Evolutionary conservation across 2,113 vertebrate species (phyloP), one percentile per base, ranked within the genome.

Genomic region (Fulmarus glacialis): DNA sequence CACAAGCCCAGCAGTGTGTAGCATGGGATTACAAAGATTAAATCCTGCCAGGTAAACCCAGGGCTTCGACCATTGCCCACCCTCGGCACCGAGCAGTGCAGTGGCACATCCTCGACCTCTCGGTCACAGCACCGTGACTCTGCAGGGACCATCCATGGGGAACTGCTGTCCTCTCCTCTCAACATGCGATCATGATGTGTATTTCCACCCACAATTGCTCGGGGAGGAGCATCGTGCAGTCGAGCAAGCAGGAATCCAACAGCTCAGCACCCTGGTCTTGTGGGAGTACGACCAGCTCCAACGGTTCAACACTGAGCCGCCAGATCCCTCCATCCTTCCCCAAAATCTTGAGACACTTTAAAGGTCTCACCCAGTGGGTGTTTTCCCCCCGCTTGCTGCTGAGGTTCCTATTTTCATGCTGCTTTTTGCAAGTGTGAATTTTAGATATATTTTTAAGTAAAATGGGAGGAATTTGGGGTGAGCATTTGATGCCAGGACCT

Each of bases 1-100:
- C 58, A 52, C 64, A 52, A 56, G 48, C 52, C 71, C n/a, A 45
- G 47, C 73, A 58, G 43, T 4, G 45, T 3, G 22, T 11, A 88
- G 70, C 60, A 40, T 1, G 48, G 87, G 83, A 93, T 97, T 95
- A 94, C 4, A 19, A 40, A 68, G 89, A 94, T 73, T 89, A 89
- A 95, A 86, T 56, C 67, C 75, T 16, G 20, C 43, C 0, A 12
- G 55, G 56, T 70, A 85, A 92, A 71, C 60, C 30, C 91, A 80
- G 38, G 20, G 40, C 71, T 89, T 47, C 0, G 0, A 60, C 58
- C 48, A 84, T 27, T 67, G 58, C 48, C 83, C 72, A 15, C 23
- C 19, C 66, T 5, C 26, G 2, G 53, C 0, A 0, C 48, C 2
- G 7, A 43, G 71, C 47, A 70, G 20, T 1, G 8, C 0, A 0